phyloP scores from a whole-genome alignment of 2,888 invertebrate genomes.

The Bellardia pandia region DNA sequence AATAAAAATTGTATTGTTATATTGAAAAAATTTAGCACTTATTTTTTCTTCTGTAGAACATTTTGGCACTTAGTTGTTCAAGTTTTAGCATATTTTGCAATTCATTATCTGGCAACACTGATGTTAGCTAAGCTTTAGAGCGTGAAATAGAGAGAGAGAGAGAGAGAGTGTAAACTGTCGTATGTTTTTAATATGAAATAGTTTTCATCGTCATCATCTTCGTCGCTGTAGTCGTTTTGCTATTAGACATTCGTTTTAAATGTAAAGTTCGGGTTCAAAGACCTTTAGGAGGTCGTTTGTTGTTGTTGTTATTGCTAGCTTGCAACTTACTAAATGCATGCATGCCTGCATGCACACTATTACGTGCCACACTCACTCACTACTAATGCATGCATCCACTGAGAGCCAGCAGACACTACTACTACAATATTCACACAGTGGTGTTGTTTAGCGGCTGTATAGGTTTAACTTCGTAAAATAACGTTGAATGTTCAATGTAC shows the following conservation, averaged over 20 bases:
- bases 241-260: constrained; percentile 70
- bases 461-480: constrained; percentile 37
- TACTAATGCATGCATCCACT: constrained; percentile 22
- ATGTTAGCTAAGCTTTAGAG: constrained; percentile 3
- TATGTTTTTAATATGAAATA: background rate
- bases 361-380: background rate
- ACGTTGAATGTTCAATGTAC: constrained; percentile 61
- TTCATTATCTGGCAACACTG: no score
- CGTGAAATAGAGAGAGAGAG: constrained; percentile 2
- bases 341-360: background rate
- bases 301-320: constrained; percentile 57
- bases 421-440: background rate
- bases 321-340: constrained; percentile 39
- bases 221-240: constrained; percentile 43
- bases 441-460: constrained; percentile 17
- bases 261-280: constrained; percentile 81
- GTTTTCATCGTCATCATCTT: constrained; percentile 40
- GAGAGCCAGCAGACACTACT: constrained; percentile 8
- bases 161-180: no score
- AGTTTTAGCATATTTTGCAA: no score
- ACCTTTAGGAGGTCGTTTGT: constrained; percentile 84
- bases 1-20: no score
- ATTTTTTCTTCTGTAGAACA: no score
- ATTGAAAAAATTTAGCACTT: no score
- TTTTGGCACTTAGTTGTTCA: no score